phyloP scores from a whole-genome alignment of 1,140 invertebrate species.

The Rhopalosiphum maidis region DNA sequence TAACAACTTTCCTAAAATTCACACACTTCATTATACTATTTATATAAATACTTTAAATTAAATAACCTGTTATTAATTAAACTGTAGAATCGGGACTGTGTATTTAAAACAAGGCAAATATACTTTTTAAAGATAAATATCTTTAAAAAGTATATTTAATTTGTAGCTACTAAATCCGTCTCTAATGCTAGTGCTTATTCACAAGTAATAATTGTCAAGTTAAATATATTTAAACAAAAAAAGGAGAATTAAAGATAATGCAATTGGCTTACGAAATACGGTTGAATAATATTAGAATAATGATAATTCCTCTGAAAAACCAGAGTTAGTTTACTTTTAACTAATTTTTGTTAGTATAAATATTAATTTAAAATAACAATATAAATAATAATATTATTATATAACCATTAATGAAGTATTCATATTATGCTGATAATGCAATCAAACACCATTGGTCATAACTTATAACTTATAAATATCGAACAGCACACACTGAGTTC shows the following conservation, averaged over 20 bases:
- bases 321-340: background rate
- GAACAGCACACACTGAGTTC: background rate
- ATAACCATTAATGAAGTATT: background rate
- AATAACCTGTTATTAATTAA: conserved; percentile 4
- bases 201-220: background rate
- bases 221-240: background rate
- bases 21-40: background rate
- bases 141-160: background rate
- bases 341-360: background rate
- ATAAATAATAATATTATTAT: background rate
- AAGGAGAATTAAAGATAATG: background rate
- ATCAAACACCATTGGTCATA: background rate
- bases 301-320: background rate
- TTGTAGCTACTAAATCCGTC: background rate
- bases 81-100: background rate
- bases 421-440: background rate
- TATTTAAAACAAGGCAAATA: background rate
- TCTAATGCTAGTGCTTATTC: background rate
- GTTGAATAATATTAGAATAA: background rate
- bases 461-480: background rate
- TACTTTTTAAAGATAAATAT: too few relatives aligned
- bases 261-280: background rate
- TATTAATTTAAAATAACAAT: background rate
- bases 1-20: background rate
- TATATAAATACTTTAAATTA: background rate